Conservation (phyloP, 1,140 invertebrate species). For the Rhynchophorus ferrugineus region DNA sequence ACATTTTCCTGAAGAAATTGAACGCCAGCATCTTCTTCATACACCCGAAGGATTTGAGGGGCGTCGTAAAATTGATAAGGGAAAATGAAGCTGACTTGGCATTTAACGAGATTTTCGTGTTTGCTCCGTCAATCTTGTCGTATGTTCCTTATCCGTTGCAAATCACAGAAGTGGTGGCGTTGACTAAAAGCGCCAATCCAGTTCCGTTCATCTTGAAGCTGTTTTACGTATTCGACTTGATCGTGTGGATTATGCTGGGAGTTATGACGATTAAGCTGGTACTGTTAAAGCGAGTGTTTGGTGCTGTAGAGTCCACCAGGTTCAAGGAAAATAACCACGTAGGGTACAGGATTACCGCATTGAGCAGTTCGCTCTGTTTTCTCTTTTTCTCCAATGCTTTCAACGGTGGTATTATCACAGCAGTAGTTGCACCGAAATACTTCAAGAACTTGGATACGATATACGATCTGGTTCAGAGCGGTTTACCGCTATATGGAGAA, state of each 20-base stretch:
- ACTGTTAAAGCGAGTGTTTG: neutral
- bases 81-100: neutral
- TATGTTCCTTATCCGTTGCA: neutral
- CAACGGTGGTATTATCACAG: neutral
- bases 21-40: neutral
- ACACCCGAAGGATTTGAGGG: neutral
- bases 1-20: neutral
- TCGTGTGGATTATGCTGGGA: neutral
- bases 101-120: neutral
- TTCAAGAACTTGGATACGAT: neutral
- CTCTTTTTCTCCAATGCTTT: neutral
- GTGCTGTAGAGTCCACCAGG: too few species aligned
- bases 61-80: neutral
- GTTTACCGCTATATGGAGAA: neutral
- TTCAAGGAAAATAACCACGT: neutral
- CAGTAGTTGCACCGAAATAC: neutral
- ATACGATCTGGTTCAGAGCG: neutral
- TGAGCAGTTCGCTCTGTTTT: neutral
- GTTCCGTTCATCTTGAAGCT: neutral
- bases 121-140: neutral
- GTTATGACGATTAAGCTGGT: neutral
- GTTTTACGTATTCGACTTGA: neutral
- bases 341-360: neutral
- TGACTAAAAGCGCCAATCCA: neutral
- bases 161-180: neutral